Base-by-base conservation (phyloP, 2,888 invertebrate genomes). In the Drosophila maculinotata region DNA sequence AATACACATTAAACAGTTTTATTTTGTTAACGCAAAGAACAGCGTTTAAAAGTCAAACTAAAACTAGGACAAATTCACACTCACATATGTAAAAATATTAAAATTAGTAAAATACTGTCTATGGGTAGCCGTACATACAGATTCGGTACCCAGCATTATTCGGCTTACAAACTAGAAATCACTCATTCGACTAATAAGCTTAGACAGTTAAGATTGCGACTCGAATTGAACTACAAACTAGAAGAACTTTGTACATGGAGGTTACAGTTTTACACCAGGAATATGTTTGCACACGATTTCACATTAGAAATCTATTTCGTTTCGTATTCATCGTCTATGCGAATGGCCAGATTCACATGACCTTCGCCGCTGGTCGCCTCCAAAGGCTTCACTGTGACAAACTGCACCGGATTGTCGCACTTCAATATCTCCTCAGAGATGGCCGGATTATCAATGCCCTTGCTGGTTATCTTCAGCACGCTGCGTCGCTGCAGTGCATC, bases 401-500 rank as follows among this genome's bases (percentile, higher is more conserved):
- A 70, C 28, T 56, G 63, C 6, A 69, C 63, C 6, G 78, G 62
- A 9, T 63, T 35, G 9, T 79, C 87, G 14, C 67, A 45, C 35
- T 77, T 77, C 33, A 75, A 71, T 4, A 69, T 59, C 3, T 78
- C 69, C 8, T 78, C 78, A 1, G 68, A 64, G 9, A 72, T 62
- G 12, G 72, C 80, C 4, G 65, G 79, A 56, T 84, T 84, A 10
- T 84, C 79, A 35, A 83, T 82, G 30, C 72, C 78, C 23, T 77
- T 77, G 7, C 69, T 65, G 3, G 89, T 90, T 31, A 91, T 89
- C 53, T 86, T 87, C 1, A 89, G 63, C 1, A 91, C 81, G 45
- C 86, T 90, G 17, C 80, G 88, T 12, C 87, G 86, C 60, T 90
- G 89, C 20, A 90, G 57, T 3, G 95, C 75, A 60, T 90, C 89